A percentile compares a stretch with the other conserved stretches of the same genome.
Evolutionary conservation across 1,140 invertebrate species (phyloP).

Genomic region (Teleopsis dalmanni): DNA sequence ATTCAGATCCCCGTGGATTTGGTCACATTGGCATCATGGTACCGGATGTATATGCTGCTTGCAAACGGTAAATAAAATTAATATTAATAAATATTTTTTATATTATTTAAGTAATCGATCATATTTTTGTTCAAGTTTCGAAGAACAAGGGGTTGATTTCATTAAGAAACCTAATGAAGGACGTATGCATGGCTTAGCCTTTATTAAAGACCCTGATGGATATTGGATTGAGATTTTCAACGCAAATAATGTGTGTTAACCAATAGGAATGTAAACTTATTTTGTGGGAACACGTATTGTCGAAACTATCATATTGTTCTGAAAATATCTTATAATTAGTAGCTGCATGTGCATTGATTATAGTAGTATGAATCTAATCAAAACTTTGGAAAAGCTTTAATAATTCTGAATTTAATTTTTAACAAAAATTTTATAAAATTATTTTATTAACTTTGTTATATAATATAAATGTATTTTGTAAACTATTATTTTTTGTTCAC

Average conservation of each 20-base stretch:
- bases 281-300: neutral
- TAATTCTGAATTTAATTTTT: no score
- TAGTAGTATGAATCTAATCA: no score
- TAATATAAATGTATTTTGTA: neutral
- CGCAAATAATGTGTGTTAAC: conserved; percentile 44
- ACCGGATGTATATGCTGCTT: conserved; percentile 79
- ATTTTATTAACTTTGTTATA: neutral
- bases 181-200: conserved; percentile 89
- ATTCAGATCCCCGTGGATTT: conserved; percentile 82
- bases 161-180: conserved; percentile 84
- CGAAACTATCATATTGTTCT: neutral
- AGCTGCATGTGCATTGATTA: neutral
- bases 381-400: no score
- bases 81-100: neutral
- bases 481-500: no score
- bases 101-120: neutral
- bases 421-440: neutral
- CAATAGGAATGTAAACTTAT: neutral
- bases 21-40: conserved; percentile 89
- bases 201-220: conserved; percentile 91
- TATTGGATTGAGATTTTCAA: conserved; percentile 96
- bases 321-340: neutral
- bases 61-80: conserved; percentile 49
- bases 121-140: conserved; percentile 53
- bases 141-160: conserved; percentile 78